phyloP scores from a whole-genome alignment of 2,113 vertebrate genomes.

The Isurus oxyrinchus region DNA sequence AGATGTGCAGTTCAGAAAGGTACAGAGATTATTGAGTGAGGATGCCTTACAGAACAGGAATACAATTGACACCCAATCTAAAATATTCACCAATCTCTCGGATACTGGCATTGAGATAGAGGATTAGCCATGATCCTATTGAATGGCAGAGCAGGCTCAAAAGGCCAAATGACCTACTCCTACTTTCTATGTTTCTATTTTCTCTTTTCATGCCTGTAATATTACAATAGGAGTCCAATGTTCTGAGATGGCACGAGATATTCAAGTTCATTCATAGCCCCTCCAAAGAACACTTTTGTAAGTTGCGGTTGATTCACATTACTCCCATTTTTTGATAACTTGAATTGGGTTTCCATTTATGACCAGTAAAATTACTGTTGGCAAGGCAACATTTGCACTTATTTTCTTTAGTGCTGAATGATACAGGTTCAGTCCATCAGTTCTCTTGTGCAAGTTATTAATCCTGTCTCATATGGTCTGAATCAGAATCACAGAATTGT shows the following conservation, averaged over 20 bases:
- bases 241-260: not conserved
- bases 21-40: not conserved
- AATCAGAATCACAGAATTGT: not conserved
- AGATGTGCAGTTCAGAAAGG: not conserved
- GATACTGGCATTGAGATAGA: too few relatives aligned
- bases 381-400: not conserved
- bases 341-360: not conserved
- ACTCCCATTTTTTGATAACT: not conserved
- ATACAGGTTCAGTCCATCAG: not conserved
- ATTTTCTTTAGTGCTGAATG: not conserved
- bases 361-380: not conserved
- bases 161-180: too few relatives aligned
- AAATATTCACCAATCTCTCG: not conserved
- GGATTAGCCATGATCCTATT: too few relatives aligned
- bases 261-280: not conserved
- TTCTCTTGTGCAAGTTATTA: not conserved
- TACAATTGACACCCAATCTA: not conserved
- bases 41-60: not conserved
- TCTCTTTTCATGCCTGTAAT: not conserved
- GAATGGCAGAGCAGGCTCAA: too few relatives aligned
- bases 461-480: not conserved
- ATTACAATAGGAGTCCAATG: not conserved
- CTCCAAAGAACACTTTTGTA: not conserved
- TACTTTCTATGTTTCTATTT: not conserved
- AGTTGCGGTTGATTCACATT: not conserved